Percentiles rank a stretch among this genome's conserved stretches.
Conservation (phyloP, 2,113 vertebrate genomes). For the Phrynocephalus versicolor region DNA sequence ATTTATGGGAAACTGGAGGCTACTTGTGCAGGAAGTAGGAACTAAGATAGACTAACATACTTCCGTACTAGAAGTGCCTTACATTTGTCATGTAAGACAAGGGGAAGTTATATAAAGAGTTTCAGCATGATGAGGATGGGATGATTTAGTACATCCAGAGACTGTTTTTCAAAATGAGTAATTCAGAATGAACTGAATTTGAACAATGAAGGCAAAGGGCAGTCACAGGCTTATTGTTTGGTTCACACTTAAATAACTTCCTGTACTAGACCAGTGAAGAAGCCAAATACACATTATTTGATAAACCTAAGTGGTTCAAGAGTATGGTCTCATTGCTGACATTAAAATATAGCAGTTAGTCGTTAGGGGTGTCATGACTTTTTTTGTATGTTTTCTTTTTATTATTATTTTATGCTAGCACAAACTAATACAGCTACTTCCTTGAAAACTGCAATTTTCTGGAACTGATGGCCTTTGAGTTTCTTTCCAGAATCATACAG, state of each 20-base stretch:
- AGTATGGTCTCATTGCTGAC: background rate
- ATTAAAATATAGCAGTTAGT: no score
- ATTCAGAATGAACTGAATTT: slow-evolving; percentile 15
- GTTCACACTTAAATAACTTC: slow-evolving; percentile 19
- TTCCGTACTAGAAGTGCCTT: slow-evolving; percentile 14
- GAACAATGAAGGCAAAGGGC: slow-evolving; percentile 8
- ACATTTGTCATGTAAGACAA: slow-evolving; percentile 32
- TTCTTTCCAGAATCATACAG: no score
- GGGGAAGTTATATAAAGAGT: slow-evolving; percentile 30
- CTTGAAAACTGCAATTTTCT: no score
- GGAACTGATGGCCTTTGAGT: no score
- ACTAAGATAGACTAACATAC: slow-evolving; percentile 15
- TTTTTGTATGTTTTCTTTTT: no score
- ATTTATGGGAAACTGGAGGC: slow-evolving; percentile 16
- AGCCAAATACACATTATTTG: background rate
- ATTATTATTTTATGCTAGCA: no score
- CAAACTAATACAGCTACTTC: no score
- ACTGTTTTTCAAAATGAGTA: background rate
- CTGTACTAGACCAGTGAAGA: slow-evolving; percentile 1
- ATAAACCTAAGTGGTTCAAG: background rate
- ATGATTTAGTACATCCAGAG: background rate
- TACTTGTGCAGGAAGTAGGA: slow-evolving; percentile 17
- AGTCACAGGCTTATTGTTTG: slow-evolving; percentile 6
- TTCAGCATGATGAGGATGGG: slow-evolving; percentile 7
- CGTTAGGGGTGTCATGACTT: no score